Base-by-base conservation (phyloP, 2,888 invertebrate genomes). In the Aproaerema taeniolella region DNA sequence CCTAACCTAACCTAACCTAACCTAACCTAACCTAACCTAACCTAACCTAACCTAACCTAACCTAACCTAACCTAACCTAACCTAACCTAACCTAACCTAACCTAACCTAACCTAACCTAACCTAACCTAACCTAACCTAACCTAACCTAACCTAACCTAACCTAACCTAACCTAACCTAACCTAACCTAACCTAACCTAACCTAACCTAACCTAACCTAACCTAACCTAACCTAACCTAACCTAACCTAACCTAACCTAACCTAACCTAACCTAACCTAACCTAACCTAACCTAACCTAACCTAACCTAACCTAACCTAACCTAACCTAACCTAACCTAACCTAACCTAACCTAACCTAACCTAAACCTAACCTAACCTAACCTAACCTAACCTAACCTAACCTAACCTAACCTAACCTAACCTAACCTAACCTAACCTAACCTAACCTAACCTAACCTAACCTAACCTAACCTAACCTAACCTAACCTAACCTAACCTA, bases 401-500 rank as follows among this genome's bases (percentile, higher is more conserved):
- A 39, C 43, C 43, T 39, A 47, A 42, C 43, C 47, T 45, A 44
- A 44, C 44, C 46, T 46, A 46, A 46, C 39, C 38, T 40, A 43
- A 43, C 43, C 43, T 43, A 43, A 43, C 43, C 43, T 49, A 46
- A 49, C 46, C 46, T 49, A 46, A 49, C 46, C 46, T 49, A 49
- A 49, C 46, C 46, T 49, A 46, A 49, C 45, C 45, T 41, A 44
- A 39, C 39, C 39, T 42, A 45, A 40, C 43, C 43, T 41, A 46
- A 50, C 45, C 47, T 50, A 47, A 49, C 47, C 46, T 50, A 47
- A 50, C 47, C 47, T 48, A 48, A 50, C 48, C 46, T 46, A 45
- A 47, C 44, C 47, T 46, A 45, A 49, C 45, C 47, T 50, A 47
- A 47, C 45, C 47, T 47, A 49, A 47, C 47, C 47, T 45, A n/a